Evolutionary conservation across 2,888 invertebrate species (phyloP).

Genomic region (Hirudinaria manillensis): DNA sequence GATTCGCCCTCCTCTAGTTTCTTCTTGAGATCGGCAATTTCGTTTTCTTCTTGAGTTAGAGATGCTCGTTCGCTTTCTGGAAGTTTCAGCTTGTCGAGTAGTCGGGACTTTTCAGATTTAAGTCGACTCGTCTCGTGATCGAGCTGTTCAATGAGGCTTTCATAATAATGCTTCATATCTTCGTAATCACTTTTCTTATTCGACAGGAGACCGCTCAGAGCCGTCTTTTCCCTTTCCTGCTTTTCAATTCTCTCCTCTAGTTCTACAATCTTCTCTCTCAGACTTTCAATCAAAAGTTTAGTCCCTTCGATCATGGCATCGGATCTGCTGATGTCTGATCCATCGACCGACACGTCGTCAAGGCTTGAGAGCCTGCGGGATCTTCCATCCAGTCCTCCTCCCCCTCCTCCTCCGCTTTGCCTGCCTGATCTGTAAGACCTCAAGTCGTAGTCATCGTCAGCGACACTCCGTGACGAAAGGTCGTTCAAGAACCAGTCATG

Average conservation of each 20-base stretch:
- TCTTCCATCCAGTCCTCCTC: constrained; percentile 9
- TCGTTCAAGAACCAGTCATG: constrained; percentile 32
- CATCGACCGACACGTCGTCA: constrained; percentile 15
- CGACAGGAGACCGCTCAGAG: constrained; percentile 37
- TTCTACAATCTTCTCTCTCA: constrained; percentile 38
- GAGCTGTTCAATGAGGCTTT: constrained; percentile 38
- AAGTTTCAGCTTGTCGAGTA: constrained; percentile 42
- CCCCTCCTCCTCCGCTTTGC: no score
- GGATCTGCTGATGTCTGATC: constrained; percentile 31
- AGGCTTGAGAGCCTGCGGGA: constrained; percentile 19
- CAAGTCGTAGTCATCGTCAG: constrained; percentile 31
- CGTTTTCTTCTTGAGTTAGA: constrained; percentile 39
- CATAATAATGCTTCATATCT: constrained; percentile 39
- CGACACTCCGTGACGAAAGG: constrained; percentile 30
- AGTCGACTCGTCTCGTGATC: constrained; percentile 41
- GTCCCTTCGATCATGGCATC: constrained; percentile 41
- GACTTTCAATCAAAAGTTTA: constrained; percentile 39
- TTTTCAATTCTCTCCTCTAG: constrained; percentile 36
- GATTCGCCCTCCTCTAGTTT: constrained; percentile 84
- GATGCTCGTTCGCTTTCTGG: constrained; percentile 41
- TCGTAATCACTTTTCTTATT: constrained; percentile 38
- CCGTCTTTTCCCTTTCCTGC: constrained; percentile 38
- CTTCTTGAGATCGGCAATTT: constrained; percentile 59
- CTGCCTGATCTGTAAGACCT: background rate
- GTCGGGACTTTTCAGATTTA: constrained; percentile 45